Percentiles rank a stretch among this genome's conserved stretches.
phyloP scores from a whole-genome alignment of 1,140 invertebrate genomes.

The Bombus cullumanus region DNA sequence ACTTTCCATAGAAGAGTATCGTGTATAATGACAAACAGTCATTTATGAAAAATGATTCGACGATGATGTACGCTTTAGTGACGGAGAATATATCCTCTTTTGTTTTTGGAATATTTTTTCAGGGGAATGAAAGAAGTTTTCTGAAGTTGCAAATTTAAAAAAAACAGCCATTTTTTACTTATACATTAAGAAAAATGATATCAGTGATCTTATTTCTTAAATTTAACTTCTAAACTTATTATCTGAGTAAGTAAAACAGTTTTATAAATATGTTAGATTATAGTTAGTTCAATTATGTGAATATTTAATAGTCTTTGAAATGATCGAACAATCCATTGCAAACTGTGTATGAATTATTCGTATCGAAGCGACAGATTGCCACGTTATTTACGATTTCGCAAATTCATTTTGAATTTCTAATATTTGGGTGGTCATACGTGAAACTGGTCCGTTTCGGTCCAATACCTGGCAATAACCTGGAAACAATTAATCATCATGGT shows the following conservation, averaged over 20 bases:
- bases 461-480: not conserved
- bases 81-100: not conserved
- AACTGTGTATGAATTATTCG: not conserved
- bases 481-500: slow-evolving; percentile 13
- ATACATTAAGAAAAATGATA: not conserved
- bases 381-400: not conserved
- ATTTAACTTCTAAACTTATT: too few species aligned
- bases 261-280: not conserved
- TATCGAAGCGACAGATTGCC: not conserved
- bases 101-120: not conserved
- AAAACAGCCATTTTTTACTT: not conserved
- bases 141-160: not conserved
- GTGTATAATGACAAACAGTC: not conserved
- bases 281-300: not conserved
- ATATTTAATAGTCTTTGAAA: not conserved
- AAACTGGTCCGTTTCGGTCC: not conserved
- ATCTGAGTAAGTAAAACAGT: too few species aligned
- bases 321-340: too few species aligned
- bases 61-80: not conserved
- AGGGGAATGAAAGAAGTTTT: not conserved
- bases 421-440: not conserved
- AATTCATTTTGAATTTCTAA: not conserved
- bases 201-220: not conserved
- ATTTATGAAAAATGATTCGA: not conserved
- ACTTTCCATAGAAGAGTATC: not conserved